Evolutionary conservation across 2,888 invertebrate genomes (phyloP).

Genomic region (Metallyticus violacea): DNA sequence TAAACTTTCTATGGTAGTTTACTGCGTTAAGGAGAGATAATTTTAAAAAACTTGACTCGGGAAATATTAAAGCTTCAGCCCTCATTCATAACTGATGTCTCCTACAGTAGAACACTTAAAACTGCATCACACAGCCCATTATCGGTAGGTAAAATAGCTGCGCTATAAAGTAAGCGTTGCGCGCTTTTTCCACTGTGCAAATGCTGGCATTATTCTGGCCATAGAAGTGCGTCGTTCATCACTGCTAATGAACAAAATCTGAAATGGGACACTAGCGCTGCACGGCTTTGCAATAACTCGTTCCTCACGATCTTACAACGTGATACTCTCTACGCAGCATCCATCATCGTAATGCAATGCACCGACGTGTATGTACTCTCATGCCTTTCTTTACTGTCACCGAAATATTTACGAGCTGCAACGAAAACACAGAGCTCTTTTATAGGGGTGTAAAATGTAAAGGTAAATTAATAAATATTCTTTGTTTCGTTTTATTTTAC

Average conservation of each 20-base stretch:
- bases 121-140: too few species aligned
- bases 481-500: too few species aligned
- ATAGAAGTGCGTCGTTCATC: background rate
- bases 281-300: background rate
- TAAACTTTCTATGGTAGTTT: too few species aligned
- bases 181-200: background rate
- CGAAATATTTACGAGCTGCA: background rate
- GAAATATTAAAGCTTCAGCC: too few species aligned
- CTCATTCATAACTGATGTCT: too few species aligned
- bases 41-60: too few species aligned
- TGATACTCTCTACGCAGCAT: too few species aligned
- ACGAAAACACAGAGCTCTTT: background rate
- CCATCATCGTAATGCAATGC: background rate
- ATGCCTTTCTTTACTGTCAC: background rate
- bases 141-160: too few species aligned
- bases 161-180: background rate
- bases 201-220: background rate
- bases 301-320: background rate
- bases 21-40: too few species aligned
- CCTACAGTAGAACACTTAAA: too few species aligned
- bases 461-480: background rate
- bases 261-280: background rate
- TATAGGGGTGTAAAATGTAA: background rate
- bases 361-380: too few species aligned
- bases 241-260: slow-evolving; percentile 13